phyloP scores from a whole-genome alignment of 1,140 invertebrate species.

The Brachionus sp. region DNA sequence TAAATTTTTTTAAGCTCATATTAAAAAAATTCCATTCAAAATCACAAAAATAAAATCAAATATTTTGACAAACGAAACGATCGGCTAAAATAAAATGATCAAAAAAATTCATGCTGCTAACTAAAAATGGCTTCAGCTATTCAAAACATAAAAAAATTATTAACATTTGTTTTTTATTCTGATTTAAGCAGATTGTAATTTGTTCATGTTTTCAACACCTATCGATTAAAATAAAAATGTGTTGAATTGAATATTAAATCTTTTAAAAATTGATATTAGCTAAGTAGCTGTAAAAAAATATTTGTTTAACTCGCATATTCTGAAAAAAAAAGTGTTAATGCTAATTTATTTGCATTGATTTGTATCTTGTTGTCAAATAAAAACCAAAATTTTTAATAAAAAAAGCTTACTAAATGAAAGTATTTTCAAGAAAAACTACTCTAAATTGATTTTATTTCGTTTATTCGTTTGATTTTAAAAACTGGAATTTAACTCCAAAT shows the following conservation, averaged over 20 bases:
- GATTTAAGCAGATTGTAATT: not conserved
- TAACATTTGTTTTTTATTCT: not conserved
- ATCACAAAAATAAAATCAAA: too few relatives aligned
- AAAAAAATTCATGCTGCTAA: not conserved
- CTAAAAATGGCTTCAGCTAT: not conserved
- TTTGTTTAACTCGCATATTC: not conserved
- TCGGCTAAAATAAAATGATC: not conserved
- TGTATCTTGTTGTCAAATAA: not conserved
- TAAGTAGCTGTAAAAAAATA: not conserved
- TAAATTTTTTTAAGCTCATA: too few relatives aligned
- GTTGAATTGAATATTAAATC: not conserved
- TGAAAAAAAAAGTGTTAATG: not conserved
- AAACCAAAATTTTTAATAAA: not conserved
- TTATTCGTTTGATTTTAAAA: not conserved
- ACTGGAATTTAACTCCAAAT: not conserved
- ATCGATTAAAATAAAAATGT: not conserved
- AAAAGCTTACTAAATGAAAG: not conserved
- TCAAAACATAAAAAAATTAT: not conserved
- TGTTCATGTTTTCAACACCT: not conserved
- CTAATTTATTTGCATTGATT: not conserved
- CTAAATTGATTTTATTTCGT: not conserved
- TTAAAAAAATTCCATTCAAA: too few relatives aligned
- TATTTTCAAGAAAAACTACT: not conserved
- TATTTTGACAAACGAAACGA: not conserved
- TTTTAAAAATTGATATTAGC: not conserved